Evolutionary conservation across 1,140 invertebrate species (phyloP).

Genomic region (Pygmarrhopalites habei): DNA sequence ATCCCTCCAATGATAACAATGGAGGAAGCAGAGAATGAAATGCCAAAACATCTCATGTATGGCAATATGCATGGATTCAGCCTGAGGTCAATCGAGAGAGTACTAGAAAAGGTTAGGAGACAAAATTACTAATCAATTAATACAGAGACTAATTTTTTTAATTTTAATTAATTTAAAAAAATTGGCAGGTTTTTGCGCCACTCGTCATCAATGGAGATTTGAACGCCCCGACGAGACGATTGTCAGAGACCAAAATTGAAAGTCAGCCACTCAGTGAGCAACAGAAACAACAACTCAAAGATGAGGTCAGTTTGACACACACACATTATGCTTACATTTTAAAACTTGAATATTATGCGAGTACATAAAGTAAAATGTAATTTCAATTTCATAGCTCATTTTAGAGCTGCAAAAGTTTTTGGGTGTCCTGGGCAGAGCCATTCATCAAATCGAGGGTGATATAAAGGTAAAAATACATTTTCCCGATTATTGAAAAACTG

Average conservation of each 20-base stretch:
- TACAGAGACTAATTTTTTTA: no score
- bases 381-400: no score
- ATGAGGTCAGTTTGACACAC: no score
- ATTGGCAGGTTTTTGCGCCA: conserved; percentile 23
- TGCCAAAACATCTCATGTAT: conserved; percentile 56
- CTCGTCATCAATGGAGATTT: conserved; percentile 11
- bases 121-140: no score
- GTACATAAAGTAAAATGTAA: no score
- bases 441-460: conserved; percentile 48
- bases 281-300: conserved; percentile 44
- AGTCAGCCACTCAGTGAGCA: conserved; percentile 18
- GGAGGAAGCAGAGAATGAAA: conserved; percentile 50
- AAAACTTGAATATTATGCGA: no score
- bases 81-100: conserved; percentile 17
- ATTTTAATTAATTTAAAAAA: no score
- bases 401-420: conserved; percentile 48
- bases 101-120: conserved; percentile 29
- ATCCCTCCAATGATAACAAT: conserved; percentile 50
- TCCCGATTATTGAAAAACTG: no score
- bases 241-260: conserved; percentile 19
- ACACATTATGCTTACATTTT: no score
- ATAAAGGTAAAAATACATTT: no score
- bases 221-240: neutral
- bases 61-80: conserved; percentile 41
- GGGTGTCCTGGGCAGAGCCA: conserved; percentile 44